Percentiles rank a stretch among this genome's conserved stretches.
Evolutionary conservation across 2,888 invertebrate genomes (phyloP).

Genomic region (Branchipolynoe longqiensis): DNA sequence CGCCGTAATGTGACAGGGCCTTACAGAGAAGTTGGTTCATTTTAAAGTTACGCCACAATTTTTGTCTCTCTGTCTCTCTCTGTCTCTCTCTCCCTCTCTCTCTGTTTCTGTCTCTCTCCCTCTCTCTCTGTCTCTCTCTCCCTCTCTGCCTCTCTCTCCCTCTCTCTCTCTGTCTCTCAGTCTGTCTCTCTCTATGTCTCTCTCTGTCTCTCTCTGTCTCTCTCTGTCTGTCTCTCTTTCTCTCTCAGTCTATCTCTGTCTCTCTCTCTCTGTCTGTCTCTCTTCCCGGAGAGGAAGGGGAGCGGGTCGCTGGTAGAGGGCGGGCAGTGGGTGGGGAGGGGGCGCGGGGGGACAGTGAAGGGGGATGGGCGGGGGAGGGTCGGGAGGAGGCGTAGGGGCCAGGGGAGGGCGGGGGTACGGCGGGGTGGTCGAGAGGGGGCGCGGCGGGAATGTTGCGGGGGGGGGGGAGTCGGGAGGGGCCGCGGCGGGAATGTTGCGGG

Average conservation of each 20-base stretch:
- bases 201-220: background rate
- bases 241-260: background rate
- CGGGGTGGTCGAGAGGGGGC: background rate
- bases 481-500: background rate
- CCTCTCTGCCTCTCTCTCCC: background rate
- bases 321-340: background rate
- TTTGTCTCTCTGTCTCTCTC: background rate
- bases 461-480: constrained; percentile 7
- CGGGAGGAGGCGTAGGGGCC: background rate
- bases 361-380: background rate
- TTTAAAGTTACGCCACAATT: background rate
- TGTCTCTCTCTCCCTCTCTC: background rate
- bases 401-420: background rate
- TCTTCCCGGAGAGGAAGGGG: background rate
- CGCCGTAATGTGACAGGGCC: too few relatives aligned
- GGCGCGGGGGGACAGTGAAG: background rate
- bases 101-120: background rate
- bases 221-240: background rate
- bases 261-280: background rate
- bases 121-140: background rate
- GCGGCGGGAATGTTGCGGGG: background rate
- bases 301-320: background rate
- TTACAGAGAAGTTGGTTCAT: too few relatives aligned
- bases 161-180: background rate
- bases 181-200: constrained; percentile 5